phyloP scores from a whole-genome alignment of 2,888 invertebrate genomes.

The Anoncus sp. region DNA sequence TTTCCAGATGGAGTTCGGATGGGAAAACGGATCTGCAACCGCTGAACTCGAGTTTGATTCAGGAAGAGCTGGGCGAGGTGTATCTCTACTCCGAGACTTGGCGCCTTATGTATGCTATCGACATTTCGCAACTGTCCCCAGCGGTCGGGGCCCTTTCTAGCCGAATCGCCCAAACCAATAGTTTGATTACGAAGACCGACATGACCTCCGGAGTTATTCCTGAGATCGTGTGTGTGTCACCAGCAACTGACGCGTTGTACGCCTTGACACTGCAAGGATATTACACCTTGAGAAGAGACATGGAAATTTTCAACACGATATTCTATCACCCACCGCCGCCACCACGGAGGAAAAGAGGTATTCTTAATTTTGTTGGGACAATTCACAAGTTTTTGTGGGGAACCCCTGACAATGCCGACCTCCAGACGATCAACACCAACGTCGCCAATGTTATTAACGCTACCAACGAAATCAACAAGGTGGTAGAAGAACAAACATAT shows the following conservation, averaged over 20 bases:
- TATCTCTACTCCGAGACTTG: conserved; percentile 18
- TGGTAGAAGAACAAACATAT: neutral
- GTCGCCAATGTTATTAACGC: conserved; percentile 9
- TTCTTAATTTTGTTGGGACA: conserved; percentile 3
- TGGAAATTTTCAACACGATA: neutral
- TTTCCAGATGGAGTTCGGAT: too few species aligned
- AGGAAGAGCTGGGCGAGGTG: conserved; percentile 21
- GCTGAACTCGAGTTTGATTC: conserved; percentile 5
- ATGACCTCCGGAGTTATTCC: neutral
- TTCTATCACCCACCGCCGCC: neutral
- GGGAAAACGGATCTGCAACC: too few species aligned
- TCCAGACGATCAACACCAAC: conserved; percentile 2
- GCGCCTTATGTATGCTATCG: conserved; percentile 16
- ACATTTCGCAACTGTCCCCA: neutral
- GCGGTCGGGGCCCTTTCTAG: neutral
- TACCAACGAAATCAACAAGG: conserved; percentile 17
- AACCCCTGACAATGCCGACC: conserved; percentile 11
- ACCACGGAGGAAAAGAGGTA: neutral
- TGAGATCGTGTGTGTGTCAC: neutral
- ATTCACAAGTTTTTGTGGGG: conserved; percentile 13
- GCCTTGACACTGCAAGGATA: neutral
- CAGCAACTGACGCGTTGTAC: neutral
- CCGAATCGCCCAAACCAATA: neutral
- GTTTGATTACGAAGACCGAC: neutral
- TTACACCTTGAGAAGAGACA: neutral